Evolutionary conservation across 2,113 vertebrate genomes (phyloP), one percentile per base, ranked within the genome.

Genomic region (Crocuta crocuta): DNA sequence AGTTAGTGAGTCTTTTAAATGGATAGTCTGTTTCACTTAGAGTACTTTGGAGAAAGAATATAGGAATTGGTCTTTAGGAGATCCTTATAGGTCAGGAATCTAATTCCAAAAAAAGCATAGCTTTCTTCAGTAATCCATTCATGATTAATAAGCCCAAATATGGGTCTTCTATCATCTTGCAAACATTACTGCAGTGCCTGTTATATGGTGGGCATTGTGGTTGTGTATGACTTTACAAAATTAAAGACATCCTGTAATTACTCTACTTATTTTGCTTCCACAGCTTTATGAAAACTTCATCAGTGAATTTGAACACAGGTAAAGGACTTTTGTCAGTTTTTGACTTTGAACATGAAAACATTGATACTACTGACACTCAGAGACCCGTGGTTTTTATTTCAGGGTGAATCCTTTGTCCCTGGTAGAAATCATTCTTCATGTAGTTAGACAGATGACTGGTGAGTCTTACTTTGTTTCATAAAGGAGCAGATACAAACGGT

Each of bases 261-360:
- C 2, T 92, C 10, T 94, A 48, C 4, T 0, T 93, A 71, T 92
- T 97, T 85, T 97, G 35, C 1, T 83, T 89, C 89, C 1, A 0
- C 99, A 99, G 99, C 99, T 99, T 21, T 99, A 99, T 8, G 99
- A 99, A 95, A 99, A 99, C 96, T 99, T 99, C 98, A 98, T 99
- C 98, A 99, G 99, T 71, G 99, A 99, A 93, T 99, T 99, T 87
- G 99, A 99, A 97, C 99, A 99, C 99, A 99, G 99, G 99, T 99
- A 98, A 99, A 97, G 8, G 7, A 1, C 33, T 55, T 91, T 2
- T 5, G 17, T 70, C 11, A 10, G 28, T 33, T 92, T 50, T 81
- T n/a, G 2, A 2, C 61, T 28, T 65, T 15, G 15, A 19, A 5
- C 61, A 48, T 89, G 63, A 26, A 65, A 48, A 15, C 45, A 1